Percentiles rank a stretch among this genome's conserved stretches.
Conservation (phyloP, 2,797 vertebrate genomes). For the Sebastes reedi region DNA sequence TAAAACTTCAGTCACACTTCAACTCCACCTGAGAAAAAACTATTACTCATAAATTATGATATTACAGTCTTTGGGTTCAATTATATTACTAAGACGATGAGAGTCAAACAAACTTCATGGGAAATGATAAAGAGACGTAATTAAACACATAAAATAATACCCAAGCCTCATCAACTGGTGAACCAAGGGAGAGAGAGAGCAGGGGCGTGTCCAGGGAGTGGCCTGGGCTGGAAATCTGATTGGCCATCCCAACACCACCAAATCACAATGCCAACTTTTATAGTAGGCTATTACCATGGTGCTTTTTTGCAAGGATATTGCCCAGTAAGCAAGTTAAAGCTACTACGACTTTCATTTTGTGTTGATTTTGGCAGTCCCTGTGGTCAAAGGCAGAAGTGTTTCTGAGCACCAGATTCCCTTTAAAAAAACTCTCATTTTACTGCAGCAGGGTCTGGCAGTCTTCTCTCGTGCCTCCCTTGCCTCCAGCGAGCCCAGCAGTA, state of each 20-base stretch:
- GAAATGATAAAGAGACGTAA: neutral
- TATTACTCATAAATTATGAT: neutral
- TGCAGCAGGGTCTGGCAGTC: too few relatives aligned
- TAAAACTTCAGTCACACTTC: neutral
- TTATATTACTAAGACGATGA: neutral
- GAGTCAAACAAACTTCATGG: neutral
- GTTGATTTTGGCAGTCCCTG: too few relatives aligned
- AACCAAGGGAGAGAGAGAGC: neutral
- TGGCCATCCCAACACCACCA: neutral
- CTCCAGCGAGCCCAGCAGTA: too few relatives aligned
- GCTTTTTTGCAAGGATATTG: rapidly evolving
- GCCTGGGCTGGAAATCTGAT: neutral
- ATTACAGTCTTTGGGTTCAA: neutral
- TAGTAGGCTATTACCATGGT: too few relatives aligned
- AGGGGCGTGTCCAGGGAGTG: neutral
- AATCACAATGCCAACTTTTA: rapidly evolving
- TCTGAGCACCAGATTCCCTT: too few relatives aligned
- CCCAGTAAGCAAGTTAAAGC: neutral
- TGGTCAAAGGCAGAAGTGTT: too few relatives aligned
- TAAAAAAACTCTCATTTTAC: too few relatives aligned
- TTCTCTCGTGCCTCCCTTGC: too few relatives aligned
- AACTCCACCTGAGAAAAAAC: neutral
- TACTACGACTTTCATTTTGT: too few relatives aligned
- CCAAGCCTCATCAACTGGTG: neutral
- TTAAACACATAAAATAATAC: neutral